Base-by-base conservation (phyloP, 1,140 invertebrate species). In the Globodera rostochiensis region DNA sequence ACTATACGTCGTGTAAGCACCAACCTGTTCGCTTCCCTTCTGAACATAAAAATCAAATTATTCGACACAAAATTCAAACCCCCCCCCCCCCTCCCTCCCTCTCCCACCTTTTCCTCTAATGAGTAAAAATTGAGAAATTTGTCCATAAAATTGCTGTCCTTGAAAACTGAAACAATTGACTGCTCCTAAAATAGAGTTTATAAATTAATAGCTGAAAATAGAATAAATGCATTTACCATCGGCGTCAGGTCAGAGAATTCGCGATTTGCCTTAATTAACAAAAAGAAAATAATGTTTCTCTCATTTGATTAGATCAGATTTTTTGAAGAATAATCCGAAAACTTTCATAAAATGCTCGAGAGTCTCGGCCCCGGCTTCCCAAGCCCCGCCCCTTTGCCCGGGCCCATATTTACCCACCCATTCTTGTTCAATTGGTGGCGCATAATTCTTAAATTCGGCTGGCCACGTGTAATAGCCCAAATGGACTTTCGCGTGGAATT, bases 401-500 rank as follows among this genome's bases (percentile, higher is more conserved):
- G 36, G 25, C n/a, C 36, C 7, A 11, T 69, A 64, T 57, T 57
- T 46, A 77, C 19, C 36, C 57, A 77, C 75, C 53, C 53, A 78
- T 19, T 93, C 93, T 87, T 94, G 94, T 77, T 94, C 88, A 1
- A 83, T 87, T 0, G 92, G 90, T 0, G 93, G 92, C 3, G 93
- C 93, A 87, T 93, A 93, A 11, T 93, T 90, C 88, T 92, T 87
- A 79, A 92, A 83, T 78, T 90, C 92, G 91, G 93, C 93, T 1
- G 95, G 94, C 95, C 95, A 97, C 3, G 90, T 91, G 86, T 95
- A 95, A 89, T 93, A 96, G 5, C 95, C 95, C 81, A 92, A 91
- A 84, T 92, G 92, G 19, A 92, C 92, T 84, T 94, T 93, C 86
- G 95, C 93, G 7, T 95, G 89, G 86, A 92, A 93, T 57, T 92